Conservation (phyloP, 2,113 vertebrate genomes). For the Antennarius striatus region DNA sequence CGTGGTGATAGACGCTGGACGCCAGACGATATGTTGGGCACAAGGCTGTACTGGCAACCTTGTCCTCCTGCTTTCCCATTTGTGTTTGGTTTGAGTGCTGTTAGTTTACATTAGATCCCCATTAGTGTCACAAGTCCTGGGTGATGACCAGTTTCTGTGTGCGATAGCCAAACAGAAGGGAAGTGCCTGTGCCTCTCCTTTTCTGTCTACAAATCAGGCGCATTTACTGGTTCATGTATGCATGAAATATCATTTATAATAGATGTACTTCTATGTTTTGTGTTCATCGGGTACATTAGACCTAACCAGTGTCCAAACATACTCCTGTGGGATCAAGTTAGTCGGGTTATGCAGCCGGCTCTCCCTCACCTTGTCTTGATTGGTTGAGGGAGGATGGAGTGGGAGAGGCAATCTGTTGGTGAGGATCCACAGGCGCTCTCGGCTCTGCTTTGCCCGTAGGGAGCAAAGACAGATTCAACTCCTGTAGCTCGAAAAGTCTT, state of each 20-base stretch:
- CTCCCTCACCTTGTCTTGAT: conserved; percentile 70
- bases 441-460: conserved; percentile 33
- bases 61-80: conserved; percentile 13
- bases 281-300: not conserved
- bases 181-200: not conserved
- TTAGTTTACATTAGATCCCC: conserved; percentile 59
- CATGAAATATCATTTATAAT: not conserved
- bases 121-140: conserved; percentile 58
- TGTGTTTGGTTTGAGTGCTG: conserved; percentile 47
- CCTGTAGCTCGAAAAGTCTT: conserved; percentile 17
- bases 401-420: conserved; percentile 64
- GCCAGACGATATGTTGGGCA: not conserved
- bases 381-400: conserved; percentile 65
- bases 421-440: conserved; percentile 66
- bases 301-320: not conserved
- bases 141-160: conserved; percentile 36
- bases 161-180: conserved; percentile 23
- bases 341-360: conserved; percentile 35
- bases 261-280: not conserved
- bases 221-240: conserved; percentile 1
- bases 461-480: conserved; percentile 33
- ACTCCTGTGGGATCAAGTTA: conserved; percentile 37
- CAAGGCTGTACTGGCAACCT: not conserved
- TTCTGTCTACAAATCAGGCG: conserved; percentile 13
- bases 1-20: not conserved